Conservation (phyloP, 2,797 vertebrate species). For the Sebastiscus tertius region DNA sequence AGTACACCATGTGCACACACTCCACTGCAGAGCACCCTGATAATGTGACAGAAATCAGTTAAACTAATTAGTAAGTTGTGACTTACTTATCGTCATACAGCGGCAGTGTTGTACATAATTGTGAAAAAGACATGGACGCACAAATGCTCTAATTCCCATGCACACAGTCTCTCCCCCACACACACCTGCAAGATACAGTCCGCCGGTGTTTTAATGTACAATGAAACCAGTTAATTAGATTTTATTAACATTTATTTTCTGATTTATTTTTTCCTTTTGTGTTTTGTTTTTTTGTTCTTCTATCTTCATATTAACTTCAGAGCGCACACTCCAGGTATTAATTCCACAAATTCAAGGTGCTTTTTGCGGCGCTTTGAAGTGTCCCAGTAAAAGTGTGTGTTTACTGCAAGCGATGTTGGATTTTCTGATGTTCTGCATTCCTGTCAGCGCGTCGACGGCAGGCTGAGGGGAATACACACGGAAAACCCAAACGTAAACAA, state of each 20-base stretch:
- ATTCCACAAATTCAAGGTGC: slow-evolving; percentile 27
- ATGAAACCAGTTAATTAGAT: slow-evolving; percentile 14
- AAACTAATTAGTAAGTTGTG: not conserved
- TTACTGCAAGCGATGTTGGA: slow-evolving; percentile 32
- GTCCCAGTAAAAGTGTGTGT: slow-evolving; percentile 13
- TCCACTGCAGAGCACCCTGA: not conserved
- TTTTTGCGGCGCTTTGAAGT: slow-evolving; percentile 30
- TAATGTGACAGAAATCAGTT: not conserved
- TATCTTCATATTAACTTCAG: slow-evolving; percentile 30
- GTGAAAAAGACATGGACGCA: not conserved
- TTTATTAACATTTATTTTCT: not conserved
- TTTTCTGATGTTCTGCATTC: slow-evolving; percentile 57
- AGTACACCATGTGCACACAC: not conserved
- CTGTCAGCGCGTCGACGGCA: slow-evolving; percentile 23
- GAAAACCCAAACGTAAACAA: slow-evolving; percentile 56
- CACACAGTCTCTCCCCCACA: not conserved
- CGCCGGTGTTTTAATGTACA: not conserved
- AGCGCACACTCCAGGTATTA: slow-evolving; percentile 32
- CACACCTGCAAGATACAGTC: not conserved
- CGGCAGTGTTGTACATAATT: not conserved
- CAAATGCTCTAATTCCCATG: not conserved
- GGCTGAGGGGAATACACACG: slow-evolving; percentile 43
- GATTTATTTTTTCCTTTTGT: not conserved
- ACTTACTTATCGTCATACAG: not conserved
- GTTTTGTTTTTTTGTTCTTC: slow-evolving; percentile 26